phyloP scores from a whole-genome alignment of 1,140 invertebrate genomes.

The Batillaria attramentaria region DNA sequence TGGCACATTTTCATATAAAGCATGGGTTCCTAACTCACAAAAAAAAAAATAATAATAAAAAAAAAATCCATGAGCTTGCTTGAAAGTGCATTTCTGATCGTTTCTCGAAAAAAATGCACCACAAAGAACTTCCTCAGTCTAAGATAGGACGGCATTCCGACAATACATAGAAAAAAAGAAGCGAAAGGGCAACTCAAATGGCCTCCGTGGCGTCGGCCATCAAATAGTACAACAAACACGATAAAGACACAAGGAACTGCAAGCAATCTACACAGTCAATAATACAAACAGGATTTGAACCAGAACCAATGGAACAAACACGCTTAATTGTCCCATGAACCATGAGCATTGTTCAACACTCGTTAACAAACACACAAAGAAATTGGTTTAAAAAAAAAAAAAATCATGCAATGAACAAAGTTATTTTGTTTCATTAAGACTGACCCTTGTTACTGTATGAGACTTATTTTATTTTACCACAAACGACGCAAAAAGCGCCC shows the following conservation, averaged over 20 bases:
- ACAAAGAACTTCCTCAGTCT: too few relatives aligned
- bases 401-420: neutral
- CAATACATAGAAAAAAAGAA: too few relatives aligned
- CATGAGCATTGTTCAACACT: constrained; percentile 28
- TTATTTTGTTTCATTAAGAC: neutral
- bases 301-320: neutral
- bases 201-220: too few relatives aligned
- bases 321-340: neutral
- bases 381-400: neutral
- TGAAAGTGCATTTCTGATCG: too few relatives aligned
- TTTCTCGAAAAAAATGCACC: too few relatives aligned
- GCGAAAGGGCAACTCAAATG: too few relatives aligned
- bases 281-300: constrained; percentile 21
- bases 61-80: too few relatives aligned
- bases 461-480: neutral
- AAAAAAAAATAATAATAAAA: too few relatives aligned
- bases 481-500: neutral
- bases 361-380: neutral
- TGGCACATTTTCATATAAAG: too few relatives aligned
- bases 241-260: neutral
- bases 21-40: too few relatives aligned
- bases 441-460: neutral
- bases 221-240: too few relatives aligned
- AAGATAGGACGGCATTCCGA: too few relatives aligned
- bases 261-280: constrained; percentile 11